Conservation (phyloP, 2,888 invertebrate genomes). For the Apodemia zela region DNA sequence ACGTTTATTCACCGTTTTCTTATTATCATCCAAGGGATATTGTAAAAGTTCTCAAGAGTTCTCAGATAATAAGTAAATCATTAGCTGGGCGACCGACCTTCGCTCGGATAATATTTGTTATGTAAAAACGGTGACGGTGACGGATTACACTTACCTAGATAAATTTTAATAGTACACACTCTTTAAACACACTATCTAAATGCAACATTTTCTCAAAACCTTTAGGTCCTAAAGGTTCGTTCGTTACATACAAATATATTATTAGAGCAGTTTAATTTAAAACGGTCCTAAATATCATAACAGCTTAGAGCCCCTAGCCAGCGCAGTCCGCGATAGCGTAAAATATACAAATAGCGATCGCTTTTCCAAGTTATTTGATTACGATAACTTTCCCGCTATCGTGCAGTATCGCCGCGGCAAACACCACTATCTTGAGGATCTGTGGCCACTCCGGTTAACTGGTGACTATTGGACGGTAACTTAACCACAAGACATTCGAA, state of each 20-base stretch:
- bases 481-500: background rate
- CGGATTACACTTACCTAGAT: no score
- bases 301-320: background rate
- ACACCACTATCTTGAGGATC: constrained; percentile 10
- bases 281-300: background rate
- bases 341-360: constrained; percentile 31
- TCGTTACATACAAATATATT: background rate
- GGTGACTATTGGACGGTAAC: background rate
- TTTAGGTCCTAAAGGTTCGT: no score
- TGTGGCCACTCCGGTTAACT: background rate
- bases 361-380: constrained; percentile 56
- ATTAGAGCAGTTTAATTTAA: background rate
- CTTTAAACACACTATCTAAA: no score
- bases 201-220: no score
- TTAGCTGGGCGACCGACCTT: no score
- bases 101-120: no score
- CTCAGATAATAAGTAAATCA: no score
- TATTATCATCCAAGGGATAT: no score
- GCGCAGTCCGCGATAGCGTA: constrained; percentile 23
- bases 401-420: constrained; percentile 21
- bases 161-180: no score
- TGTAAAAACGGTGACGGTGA: no score
- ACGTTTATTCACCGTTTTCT: no score
- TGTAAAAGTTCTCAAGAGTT: no score
- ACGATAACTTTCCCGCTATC: constrained; percentile 70